Evolutionary conservation across 2,113 vertebrate species (phyloP), one percentile per base, ranked within the genome.

Genomic region (Neomonachus schauinslandi): DNA sequence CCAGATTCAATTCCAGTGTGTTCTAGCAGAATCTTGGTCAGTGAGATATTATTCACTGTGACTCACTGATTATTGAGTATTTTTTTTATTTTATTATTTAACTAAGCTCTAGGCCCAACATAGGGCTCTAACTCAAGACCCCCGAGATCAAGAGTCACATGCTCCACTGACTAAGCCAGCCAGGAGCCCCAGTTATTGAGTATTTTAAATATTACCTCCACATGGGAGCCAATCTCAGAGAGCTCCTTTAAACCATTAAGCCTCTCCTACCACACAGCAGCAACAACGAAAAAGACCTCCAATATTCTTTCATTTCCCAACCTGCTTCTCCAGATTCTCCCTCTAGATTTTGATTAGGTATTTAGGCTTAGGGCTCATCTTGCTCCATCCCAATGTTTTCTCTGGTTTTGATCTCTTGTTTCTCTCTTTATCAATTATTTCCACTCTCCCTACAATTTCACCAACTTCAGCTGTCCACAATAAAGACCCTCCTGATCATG

Each of bases 371-470:
- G 26, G 21, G 13, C 5, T 97, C 67, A 51, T 61, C 53, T 65
- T 82, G 59, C 39, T 90, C 57, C 24, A 79, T 72, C 19, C 8
- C 19, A 6, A 67, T 1, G 13, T 18, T 93, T 59, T 77, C 84
- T 93, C 76, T 69, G 39, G 24, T 71, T 94, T 95, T 92, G 11
- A 86, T 72, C 36, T 95, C 95, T 85, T 65, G 36, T 69, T 91
- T 94, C 42, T 77, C 72, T 33, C 22, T 33, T 88, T 61, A 65
- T n/a, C 74, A 91, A 84, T 83, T 31, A 84, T 71, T 90, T 80
- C 94, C 85, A 91, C 28, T 82, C n/a, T 96, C 36, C 53, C 46
- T 83, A 33, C 3, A 80, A 63, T 67, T 89, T 95, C 83, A 95
- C 39, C 7, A 36, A 83, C 15, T 92, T 85, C 8, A 69, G 26